Base-by-base conservation (phyloP, 1,140 invertebrate genomes). In the Caenorhabditis tropicalis region DNA sequence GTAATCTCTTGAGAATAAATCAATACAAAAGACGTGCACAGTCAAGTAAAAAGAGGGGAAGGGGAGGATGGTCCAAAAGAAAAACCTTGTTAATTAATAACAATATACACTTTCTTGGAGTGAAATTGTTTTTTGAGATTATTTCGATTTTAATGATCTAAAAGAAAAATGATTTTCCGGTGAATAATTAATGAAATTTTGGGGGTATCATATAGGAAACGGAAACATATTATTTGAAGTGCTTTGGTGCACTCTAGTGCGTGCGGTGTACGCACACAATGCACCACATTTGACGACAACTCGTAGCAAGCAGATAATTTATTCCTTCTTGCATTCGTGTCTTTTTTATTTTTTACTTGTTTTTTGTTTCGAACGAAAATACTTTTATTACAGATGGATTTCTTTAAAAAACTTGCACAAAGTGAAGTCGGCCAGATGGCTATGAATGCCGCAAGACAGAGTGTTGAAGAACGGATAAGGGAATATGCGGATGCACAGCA, bases 211-310 rank as follows among this genome's bases (percentile, higher is more conserved):
- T 12, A 74, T 3, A 74, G 36, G 65, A 46, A 74, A 74, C 36
- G 36, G 36, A 46, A 74, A 74, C 36, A 33, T 74, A 3, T 74
- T n/a, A 74, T 74, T 43, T 74, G 65, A 74, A 74, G 65, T 74
- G 36, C 15, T 19, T 43, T 33, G 7, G 36, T 43, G 65, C 21
- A 46, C 53, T 58, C 24, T 27, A 51, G 9, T 43, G 36, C 24
- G 7, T 10, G 65, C 65, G 16, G 2, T 15, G 65, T 74, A n/a
- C 43, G 65, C 65, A n/a, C 36, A 74, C 65, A 21, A 2, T 31
- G 15, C 65, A 74, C 21, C 36, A 74, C 9, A 74, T 43, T 21
- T 43, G 36, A 74, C 65, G 65, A 74, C 65, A 74, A 7, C 9
- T 74, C 2, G 4, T 6, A 27, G 65, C 3, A 19, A 27, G 12